These are phyloP conservation scores for Trisateles emortualis DNA, from an alignment of 2,888 invertebrate genomes.

Conservation along the genomic window DNA sequence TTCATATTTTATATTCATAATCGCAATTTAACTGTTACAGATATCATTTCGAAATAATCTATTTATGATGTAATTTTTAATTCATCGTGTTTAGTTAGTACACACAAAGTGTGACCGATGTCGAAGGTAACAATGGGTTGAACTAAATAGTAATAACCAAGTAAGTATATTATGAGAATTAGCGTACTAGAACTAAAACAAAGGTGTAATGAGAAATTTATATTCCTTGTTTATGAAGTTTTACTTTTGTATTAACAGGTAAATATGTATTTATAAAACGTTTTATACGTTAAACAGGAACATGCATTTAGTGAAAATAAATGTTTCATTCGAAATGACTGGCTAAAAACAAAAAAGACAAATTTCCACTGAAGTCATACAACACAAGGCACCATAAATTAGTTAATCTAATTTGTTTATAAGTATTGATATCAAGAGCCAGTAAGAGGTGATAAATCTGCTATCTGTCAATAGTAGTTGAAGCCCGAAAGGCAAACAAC, in stretches of 20 bases:
- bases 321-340: neutral
- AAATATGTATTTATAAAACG: neutral
- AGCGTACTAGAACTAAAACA: slow-evolving; percentile 39
- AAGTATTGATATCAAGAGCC: slow-evolving; percentile 7
- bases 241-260: neutral
- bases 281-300: neutral
- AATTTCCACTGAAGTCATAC: neutral
- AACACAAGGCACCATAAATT: neutral
- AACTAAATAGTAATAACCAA: slow-evolving; percentile 29
- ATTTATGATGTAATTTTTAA: neutral
- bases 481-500: slow-evolving; percentile 59
- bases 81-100: neutral
- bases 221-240: slow-evolving; percentile 12
- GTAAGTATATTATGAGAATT: slow-evolving; percentile 40
- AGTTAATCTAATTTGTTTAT: neutral
- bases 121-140: slow-evolving; percentile 38
- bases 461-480: slow-evolving; percentile 47
- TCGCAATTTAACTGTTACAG: slow-evolving; percentile 37
- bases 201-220: slow-evolving; percentile 26
- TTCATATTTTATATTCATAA: slow-evolving; percentile 17
- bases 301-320: neutral
- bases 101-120: slow-evolving; percentile 20
- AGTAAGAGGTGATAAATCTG: slow-evolving; percentile 48
- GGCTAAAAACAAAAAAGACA: neutral
- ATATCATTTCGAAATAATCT: no score